Base-by-base conservation (phyloP, 2,797 vertebrate genomes). In the Leptatherina wallacei region DNA sequence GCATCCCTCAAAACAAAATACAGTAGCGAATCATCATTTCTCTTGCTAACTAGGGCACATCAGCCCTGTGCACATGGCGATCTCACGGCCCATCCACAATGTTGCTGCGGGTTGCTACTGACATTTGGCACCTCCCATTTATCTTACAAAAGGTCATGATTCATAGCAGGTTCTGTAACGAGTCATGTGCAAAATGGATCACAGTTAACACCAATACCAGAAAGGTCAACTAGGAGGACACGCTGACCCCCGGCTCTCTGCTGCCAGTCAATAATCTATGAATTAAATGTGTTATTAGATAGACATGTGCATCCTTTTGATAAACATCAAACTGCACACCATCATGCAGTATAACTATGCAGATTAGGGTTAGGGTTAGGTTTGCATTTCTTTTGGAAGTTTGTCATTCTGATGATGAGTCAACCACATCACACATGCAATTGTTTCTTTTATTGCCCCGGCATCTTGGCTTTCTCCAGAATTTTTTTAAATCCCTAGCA, bases 71-170 rank as follows among this genome's bases (percentile, higher is more conserved):
- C 35, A 65, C 51, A 65, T 57, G 35, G 65, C 82, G 67, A 77
- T 77, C 55, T 65, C 66, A 75, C 75, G 71, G 49, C 51, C 64
- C 36, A 36, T 70, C 73, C 30, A 60, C 47, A 71, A 70, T 63
- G 66, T 60, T 1, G 78, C 90, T 57, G 6, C 68, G 78, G 89
- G 91, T 72, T 65, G 61, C 18, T n/a, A 38, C 65, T 88, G 91
- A 90, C 93, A 92, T 93, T 92, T 91, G 79, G 82, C 84, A 77
- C 77, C 69, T 83, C 81, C 76, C 81, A 89, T 91, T 85, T 82
- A 88, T 91, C 84, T 85, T 71, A 44, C 49, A 13, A 93, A 94
- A 94, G 91, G 93, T 94, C 90, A 91, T 30, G 76, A 68, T 79
- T 81, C 74, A 74, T 75, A 83, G 82, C 77, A 54, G 85, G 73